Evolutionary conservation across 2,888 invertebrate genomes (phyloP), one percentile per base, ranked within the genome.

Genomic region (Pseudolycoriella hygida): DNA sequence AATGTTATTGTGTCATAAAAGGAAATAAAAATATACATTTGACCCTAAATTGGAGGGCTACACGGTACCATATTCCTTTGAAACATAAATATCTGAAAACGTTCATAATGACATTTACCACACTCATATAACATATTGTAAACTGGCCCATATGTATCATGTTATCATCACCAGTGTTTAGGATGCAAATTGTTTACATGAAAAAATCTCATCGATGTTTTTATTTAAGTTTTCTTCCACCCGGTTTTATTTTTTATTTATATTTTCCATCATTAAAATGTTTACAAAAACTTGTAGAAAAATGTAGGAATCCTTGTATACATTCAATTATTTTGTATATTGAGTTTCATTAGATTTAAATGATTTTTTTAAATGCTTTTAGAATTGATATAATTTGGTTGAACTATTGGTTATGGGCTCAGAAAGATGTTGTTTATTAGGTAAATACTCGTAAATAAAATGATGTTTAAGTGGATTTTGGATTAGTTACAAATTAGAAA

Each of bases 221-320:
- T 34, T 34, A 34, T 34, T 34, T 34, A 34, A 12, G 15, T 14
- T 25, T 25, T 25, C 25, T 25, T 25, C 25, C 25, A 25, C 25
- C 25, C 25, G 25, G 25, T 25, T 25, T 25, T 14, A 34, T 14
- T 34, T 34, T 34, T 34, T 34, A 34, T 34, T 34, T 34, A 34
- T 34, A 34, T 34, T 34, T 34, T 34, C 15, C 34, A 34, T 34
- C 34, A 34, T 34, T 34, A 34, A 34, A 34, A 34, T 34, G 34
- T 34, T 34, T 34, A 34, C 34, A 34, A 34, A 14, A 34, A 34
- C 15, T 34, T 34, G 34, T 34, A 34, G 15, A 14, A 12, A 34
- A 34, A 34, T 14, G 15, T 14, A 10, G 15, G 11, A 34, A 34
- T 8, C 5, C 34, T 12, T 25, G 25, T 25, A 25, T 25, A 25